A percentile compares a stretch with the other conserved stretches of the same genome.
These are phyloP conservation scores for Macropodus opercularis DNA, from an alignment of 2,797 vertebrate genomes.

Conservation along the genomic window DNA sequence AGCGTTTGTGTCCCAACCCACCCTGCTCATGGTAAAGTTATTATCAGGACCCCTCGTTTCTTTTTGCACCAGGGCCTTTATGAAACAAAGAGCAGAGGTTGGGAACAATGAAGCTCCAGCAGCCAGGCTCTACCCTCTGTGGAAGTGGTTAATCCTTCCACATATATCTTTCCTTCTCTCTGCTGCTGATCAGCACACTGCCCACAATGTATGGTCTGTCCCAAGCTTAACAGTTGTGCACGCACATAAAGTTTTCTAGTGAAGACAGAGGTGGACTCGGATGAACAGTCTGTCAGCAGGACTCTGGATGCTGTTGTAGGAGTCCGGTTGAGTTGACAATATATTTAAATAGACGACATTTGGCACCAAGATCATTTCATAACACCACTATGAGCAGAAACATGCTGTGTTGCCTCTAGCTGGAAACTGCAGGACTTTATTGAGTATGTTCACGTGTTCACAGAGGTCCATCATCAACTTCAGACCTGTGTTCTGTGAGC, in stretches of 20 bases:
- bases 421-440: no score
- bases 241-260: slow-evolving; percentile 12
- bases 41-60: slow-evolving; percentile 45
- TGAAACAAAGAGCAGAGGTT: slow-evolving; percentile 26
- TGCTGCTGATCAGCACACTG: background rate
- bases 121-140: slow-evolving; percentile 35
- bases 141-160: slow-evolving; percentile 41
- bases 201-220: background rate
- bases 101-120: slow-evolving; percentile 37
- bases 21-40: slow-evolving; percentile 39
- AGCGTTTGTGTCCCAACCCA: slow-evolving; percentile 40
- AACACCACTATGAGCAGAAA: no score
- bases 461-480: no score
- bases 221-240: slow-evolving; percentile 13
- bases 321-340: background rate
- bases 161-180: background rate
- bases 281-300: slow-evolving; percentile 27
- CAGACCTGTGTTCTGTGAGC: no score
- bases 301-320: no score
- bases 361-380: no score
- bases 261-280: slow-evolving; percentile 10
- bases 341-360: no score
- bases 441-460: no score
- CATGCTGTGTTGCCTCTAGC: no score
- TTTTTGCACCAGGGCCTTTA: slow-evolving; percentile 2